These are phyloP conservation scores for Esperia sulphurella DNA, from an alignment of 2,888 invertebrate genomes.

Conservation along the genomic window DNA sequence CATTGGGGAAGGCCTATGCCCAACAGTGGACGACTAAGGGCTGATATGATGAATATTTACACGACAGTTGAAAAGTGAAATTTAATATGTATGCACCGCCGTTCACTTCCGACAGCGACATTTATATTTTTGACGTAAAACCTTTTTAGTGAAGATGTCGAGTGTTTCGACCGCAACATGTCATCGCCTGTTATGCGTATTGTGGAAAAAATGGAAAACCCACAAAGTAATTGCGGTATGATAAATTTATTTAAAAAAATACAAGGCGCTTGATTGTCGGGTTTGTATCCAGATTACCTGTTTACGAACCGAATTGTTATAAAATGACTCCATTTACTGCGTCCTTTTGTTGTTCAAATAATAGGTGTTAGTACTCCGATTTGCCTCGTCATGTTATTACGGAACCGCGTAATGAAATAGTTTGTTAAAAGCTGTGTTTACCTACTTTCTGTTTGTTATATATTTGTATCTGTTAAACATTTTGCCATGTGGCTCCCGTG, in stretches of 20 bases:
- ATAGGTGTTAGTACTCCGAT: constrained; percentile 63
- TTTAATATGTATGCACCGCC: constrained; percentile 38
- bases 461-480: too few species aligned
- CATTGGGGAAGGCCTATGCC: too few species aligned
- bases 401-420: constrained; percentile 56
- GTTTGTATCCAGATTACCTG: constrained; percentile 71
- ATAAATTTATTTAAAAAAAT: constrained; percentile 71
- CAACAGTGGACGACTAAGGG: too few species aligned
- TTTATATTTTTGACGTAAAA: constrained; percentile 27
- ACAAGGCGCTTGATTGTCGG: constrained; percentile 65
- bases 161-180: constrained; percentile 59
- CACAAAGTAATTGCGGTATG: constrained; percentile 64
- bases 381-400: constrained; percentile 59
- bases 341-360: constrained; percentile 58
- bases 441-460: constrained; percentile 6
- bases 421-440: constrained; percentile 43
- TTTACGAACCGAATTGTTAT: constrained; percentile 62
- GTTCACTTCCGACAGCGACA: constrained; percentile 54
- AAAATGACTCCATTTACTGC: constrained; percentile 70
- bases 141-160: constrained; percentile 52
- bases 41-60: too few species aligned
- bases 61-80: constrained; percentile 51
- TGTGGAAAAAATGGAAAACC: constrained; percentile 48
- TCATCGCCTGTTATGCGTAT: constrained; percentile 70
- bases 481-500: too few species aligned